Conservation (phyloP, 2,113 vertebrate genomes). For the Marcusenius ussheri region DNA sequence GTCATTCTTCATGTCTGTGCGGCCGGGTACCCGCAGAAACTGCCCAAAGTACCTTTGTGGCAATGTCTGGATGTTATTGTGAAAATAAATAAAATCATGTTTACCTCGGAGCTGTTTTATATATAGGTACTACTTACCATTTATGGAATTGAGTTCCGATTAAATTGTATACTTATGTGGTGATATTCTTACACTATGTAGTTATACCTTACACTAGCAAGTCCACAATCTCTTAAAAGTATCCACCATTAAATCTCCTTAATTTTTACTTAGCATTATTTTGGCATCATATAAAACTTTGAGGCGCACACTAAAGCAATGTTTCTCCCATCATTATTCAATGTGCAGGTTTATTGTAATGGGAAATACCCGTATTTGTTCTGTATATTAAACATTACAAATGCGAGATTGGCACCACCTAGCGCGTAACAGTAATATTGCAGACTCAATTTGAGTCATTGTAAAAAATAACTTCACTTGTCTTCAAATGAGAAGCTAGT, state of each 20-base stretch:
- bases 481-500: background rate
- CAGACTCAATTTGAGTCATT: background rate
- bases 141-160: background rate
- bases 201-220: background rate
- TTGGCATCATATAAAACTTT: background rate
- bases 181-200: too few species aligned
- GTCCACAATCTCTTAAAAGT: background rate
- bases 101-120: background rate
- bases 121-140: background rate
- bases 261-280: background rate
- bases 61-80: background rate
- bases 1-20: background rate
- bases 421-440: background rate
- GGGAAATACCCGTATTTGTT: background rate
- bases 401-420: background rate
- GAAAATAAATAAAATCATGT: background rate
- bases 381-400: background rate
- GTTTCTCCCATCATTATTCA: background rate
- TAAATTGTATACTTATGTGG: background rate
- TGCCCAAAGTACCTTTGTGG: background rate
- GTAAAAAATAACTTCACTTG: background rate
- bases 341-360: background rate
- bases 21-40: background rate
- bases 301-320: background rate
- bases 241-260: background rate